These are phyloP conservation scores for Anodontia alba DNA, from an alignment of 2,888 invertebrate genomes.

Conservation along the genomic window DNA sequence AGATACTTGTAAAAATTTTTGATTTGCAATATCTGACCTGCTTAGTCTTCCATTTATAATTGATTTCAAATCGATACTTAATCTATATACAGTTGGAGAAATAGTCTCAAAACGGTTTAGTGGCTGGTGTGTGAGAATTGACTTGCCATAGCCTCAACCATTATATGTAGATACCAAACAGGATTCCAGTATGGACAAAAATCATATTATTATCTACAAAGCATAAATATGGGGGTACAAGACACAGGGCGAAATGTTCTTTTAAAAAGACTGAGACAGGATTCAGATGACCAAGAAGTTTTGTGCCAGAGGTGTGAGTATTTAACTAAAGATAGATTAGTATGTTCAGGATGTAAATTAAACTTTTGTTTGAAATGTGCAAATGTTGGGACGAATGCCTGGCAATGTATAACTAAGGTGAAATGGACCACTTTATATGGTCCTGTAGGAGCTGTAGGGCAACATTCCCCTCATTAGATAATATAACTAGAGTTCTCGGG, in stretches of 20 bases:
- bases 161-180: too few relatives aligned
- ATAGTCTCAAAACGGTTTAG: too few relatives aligned
- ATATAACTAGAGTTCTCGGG: background rate
- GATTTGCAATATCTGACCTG: too few relatives aligned
- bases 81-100: too few relatives aligned
- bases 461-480: conserved; percentile 1
- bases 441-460: background rate
- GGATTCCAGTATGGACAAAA: too few relatives aligned
- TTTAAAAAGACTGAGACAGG: background rate
- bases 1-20: too few relatives aligned
- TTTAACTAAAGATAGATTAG: background rate
- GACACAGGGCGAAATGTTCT: background rate
- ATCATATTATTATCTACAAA: too few relatives aligned
- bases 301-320: conserved; percentile 3
- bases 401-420: conserved; percentile 1
- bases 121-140: too few relatives aligned
- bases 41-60: too few relatives aligned
- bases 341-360: background rate
- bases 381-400: background rate
- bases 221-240: background rate
- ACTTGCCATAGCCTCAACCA: too few relatives aligned
- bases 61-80: too few relatives aligned
- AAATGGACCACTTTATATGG: background rate
- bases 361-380: background rate
- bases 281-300: background rate